Evolutionary conservation across 2,888 invertebrate species (phyloP).

Genomic region (Isoperla grammatica): DNA sequence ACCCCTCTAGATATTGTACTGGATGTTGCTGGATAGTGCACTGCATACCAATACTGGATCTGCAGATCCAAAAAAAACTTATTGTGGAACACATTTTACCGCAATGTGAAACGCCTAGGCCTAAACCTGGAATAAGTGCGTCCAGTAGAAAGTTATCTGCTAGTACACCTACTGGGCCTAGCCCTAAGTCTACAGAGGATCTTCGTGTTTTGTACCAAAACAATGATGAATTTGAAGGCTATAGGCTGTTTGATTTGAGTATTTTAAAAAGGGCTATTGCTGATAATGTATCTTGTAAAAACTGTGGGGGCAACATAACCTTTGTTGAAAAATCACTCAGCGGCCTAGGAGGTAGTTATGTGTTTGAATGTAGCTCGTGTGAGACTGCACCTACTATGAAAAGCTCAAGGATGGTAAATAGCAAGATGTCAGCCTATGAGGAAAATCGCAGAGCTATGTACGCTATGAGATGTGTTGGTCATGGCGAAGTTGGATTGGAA

Average conservation of each 20-base stretch:
- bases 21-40: too few relatives aligned
- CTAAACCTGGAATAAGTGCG: background rate
- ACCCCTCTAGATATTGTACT: too few relatives aligned
- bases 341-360: conserved; percentile 12
- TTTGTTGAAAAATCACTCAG: background rate
- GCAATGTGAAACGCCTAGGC: too few relatives aligned
- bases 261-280: conserved; percentile 38
- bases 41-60: too few relatives aligned
- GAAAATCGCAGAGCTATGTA: conserved; percentile 4
- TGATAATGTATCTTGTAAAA: conserved; percentile 2
- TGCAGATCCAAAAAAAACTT: too few relatives aligned
- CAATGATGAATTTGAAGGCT: background rate
- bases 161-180: background rate
- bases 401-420: background rate
- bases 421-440: background rate
- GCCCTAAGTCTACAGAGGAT: background rate
- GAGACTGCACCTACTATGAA: background rate
- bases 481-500: background rate
- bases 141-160: background rate
- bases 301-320: conserved; percentile 4
- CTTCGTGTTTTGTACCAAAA: too few relatives aligned
- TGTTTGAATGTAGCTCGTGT: background rate
- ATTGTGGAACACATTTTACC: too few relatives aligned
- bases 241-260: conserved; percentile 23
- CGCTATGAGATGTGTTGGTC: conserved; percentile 20